Percentiles rank a stretch among this genome's conserved stretches.
phyloP scores from a whole-genome alignment of 2,113 vertebrate genomes.

The Aegithalos caudatus region DNA sequence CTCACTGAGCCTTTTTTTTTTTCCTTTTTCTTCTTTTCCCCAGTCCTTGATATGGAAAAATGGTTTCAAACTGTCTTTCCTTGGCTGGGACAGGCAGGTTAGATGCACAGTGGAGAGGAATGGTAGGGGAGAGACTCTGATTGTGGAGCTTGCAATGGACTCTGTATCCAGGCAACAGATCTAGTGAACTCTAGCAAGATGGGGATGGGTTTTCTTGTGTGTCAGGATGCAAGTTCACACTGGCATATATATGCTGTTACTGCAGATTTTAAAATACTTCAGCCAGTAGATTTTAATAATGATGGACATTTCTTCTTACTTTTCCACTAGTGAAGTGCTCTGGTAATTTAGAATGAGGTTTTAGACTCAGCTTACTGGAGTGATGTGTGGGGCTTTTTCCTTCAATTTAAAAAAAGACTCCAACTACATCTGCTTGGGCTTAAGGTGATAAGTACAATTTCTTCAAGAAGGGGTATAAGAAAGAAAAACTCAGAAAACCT shows the following conservation, averaged over 20 bases:
- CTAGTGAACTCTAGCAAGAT: background rate
- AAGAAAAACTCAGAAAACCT: background rate
- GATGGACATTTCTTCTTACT: background rate
- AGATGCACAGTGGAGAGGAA: background rate
- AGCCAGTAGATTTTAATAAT: background rate
- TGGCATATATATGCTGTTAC: background rate
- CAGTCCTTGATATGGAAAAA: background rate
- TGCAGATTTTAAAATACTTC: background rate
- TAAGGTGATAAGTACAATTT: background rate
- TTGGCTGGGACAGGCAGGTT: background rate
- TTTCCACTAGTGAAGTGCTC: background rate
- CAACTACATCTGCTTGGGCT: background rate
- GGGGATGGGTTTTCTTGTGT: background rate
- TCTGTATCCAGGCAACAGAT: background rate
- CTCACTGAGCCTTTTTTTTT: background rate
- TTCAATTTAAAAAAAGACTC: rapidly evolving
- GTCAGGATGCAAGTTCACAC: background rate
- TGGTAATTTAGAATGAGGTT: background rate
- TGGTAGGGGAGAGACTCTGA: background rate
- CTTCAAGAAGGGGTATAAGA: background rate
- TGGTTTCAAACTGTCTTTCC: background rate
- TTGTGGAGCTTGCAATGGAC: background rate
- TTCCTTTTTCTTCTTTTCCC: background rate
- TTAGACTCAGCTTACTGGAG: background rate
- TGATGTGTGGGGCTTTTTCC: background rate